Conservation (phyloP, 2,888 invertebrate species). For the Hirtodrosophila cameraria region DNA sequence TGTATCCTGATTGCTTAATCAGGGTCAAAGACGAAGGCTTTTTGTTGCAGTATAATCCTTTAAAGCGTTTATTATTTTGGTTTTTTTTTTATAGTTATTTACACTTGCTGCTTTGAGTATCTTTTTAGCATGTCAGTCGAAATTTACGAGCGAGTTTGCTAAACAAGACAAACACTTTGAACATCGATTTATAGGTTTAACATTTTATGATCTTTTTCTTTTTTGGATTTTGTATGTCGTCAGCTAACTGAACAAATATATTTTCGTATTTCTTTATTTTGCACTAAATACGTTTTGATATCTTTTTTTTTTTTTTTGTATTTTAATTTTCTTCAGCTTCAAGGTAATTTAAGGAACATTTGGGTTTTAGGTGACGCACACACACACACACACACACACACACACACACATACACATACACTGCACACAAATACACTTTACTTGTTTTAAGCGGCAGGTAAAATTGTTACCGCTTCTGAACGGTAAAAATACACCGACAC, state of each 20-base stretch:
- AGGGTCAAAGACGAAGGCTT: slow-evolving; percentile 10
- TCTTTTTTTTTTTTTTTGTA: slow-evolving; percentile 31
- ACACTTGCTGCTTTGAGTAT: slow-evolving; percentile 20
- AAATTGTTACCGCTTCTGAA: slow-evolving; percentile 39
- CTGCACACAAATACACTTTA: slow-evolving; percentile 26
- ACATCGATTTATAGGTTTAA: slow-evolving; percentile 39
- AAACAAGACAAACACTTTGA: slow-evolving; percentile 41
- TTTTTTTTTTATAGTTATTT: slow-evolving; percentile 6
- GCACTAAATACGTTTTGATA: slow-evolving; percentile 47
- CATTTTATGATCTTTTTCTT: slow-evolving; percentile 40
- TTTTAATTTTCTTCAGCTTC: slow-evolving; percentile 50
- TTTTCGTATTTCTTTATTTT: slow-evolving; percentile 20
- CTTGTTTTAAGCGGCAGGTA: slow-evolving; percentile 47
- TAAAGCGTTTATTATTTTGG: too few relatives aligned
- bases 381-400: slow-evolving; percentile 35
- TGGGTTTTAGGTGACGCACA: slow-evolving; percentile 61
- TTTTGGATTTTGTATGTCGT: slow-evolving; percentile 24
- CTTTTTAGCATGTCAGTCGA: slow-evolving; percentile 9
- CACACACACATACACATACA: slow-evolving; percentile 19
- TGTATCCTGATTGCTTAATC: slow-evolving; percentile 29
- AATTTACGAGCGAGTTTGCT: slow-evolving; percentile 44
- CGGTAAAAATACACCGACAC: slow-evolving; percentile 24
- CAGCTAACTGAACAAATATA: too few relatives aligned
- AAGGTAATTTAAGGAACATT: slow-evolving; percentile 79
- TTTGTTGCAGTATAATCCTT: slow-evolving; percentile 61